A percentile compares a stretch with the other conserved stretches of the same genome.
Evolutionary conservation across 2,888 invertebrate species (phyloP).

Genomic region (Rotaria socialis): DNA sequence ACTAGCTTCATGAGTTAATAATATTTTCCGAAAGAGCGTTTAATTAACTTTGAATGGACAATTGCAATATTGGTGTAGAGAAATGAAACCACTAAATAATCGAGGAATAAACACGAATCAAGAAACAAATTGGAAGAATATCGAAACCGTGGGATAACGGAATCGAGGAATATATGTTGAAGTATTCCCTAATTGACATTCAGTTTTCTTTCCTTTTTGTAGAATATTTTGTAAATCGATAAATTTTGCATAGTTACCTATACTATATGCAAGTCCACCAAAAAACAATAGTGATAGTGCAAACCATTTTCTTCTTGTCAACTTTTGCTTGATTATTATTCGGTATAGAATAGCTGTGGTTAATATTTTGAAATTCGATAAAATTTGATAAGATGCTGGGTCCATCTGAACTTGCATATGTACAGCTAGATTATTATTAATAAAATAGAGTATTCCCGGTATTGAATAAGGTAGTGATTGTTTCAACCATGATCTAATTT

Average conservation of each 20-base stretch:
- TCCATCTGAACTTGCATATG: slow-evolving; percentile 59
- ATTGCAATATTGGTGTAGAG: too few species aligned
- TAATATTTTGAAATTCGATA: slow-evolving; percentile 58
- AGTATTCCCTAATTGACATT: too few species aligned
- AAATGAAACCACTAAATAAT: too few species aligned
- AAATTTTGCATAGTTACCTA: background rate
- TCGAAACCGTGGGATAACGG: too few species aligned
- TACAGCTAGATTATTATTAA: slow-evolving; percentile 58
- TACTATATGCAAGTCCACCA: slow-evolving; percentile 33
- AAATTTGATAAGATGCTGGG: slow-evolving; percentile 59
- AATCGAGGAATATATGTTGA: too few species aligned
- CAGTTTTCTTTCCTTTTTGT: too few species aligned
- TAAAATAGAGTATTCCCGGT: slow-evolving; percentile 56
- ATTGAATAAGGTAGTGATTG: slow-evolving; percentile 48
- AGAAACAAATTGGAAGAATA: too few species aligned
- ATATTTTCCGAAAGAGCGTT: too few species aligned
- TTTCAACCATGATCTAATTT: background rate
- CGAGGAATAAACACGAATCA: too few species aligned
- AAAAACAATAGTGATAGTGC: slow-evolving; percentile 39
- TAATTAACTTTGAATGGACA: too few species aligned
- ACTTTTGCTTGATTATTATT: slow-evolving; percentile 56
- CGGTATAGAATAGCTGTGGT: slow-evolving; percentile 58
- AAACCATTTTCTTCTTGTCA: slow-evolving; percentile 41
- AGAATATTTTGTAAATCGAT: too few species aligned
- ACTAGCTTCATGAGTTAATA: too few species aligned